Evolutionary conservation across 2,113 vertebrate genomes (phyloP), one percentile per base, ranked within the genome.

Genomic region (Calcarius ornatus): DNA sequence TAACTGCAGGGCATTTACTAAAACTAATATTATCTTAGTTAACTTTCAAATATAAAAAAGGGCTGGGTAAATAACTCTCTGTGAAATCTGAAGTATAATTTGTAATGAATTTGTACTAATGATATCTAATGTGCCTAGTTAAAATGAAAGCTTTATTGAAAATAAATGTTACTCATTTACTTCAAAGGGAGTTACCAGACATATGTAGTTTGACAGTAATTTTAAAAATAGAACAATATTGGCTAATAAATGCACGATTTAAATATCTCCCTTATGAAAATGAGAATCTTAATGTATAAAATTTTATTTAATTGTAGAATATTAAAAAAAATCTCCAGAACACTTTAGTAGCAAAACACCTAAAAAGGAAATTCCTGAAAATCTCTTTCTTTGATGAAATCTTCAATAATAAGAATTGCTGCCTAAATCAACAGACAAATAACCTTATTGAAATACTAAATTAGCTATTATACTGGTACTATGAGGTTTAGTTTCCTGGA

Each of bases 21-120:
- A 98, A 98, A 97, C 96, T 96, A 97, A 97, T 97, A 95, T 97
- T 96, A 97, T 97, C 94, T 96, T 97, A 96, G 95, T 96, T 98
- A 97, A 98, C 96, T 96, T 98, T 97, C 92, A 97, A 90, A 96
- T 95, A 95, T 96, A 95, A 97, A 95, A 91, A 97, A 96, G 45
- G 72, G 11, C 84, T 95, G 89, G 73, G 82, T 97, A 98, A 98
- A 97, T 98, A 98, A 96, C 97, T 63, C 95, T 94, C 51, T 96
- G 88, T 97, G 97, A 97, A 97, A 97, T 92, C 95, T 95, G 87
- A 92, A 97, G 96, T 96, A 90, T 95, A 96, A 98, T 98, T 98
- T 98, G 88, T 97, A 98, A 97, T 97, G 96, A 98, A 97, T 98
- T 97, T 97, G 92, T 97, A 75, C 94, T 98, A 98, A 98, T 98